Base-by-base conservation (phyloP, 2,113 vertebrate genomes). In the Archilochus colubris region DNA sequence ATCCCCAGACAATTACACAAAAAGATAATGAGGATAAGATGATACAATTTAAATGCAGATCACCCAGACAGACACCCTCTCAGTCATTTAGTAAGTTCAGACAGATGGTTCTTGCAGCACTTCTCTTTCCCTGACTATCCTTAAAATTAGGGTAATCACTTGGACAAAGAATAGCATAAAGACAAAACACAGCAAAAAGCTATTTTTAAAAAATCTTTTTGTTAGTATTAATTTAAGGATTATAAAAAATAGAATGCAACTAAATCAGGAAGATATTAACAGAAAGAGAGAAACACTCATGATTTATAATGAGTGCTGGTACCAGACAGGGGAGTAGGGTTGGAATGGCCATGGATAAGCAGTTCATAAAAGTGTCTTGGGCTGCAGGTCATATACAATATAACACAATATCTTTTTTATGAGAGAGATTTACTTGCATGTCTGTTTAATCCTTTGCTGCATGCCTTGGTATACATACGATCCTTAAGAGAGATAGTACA, bases 331-430 rank as follows among this genome's bases (percentile, higher is more conserved):
- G 63, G 54, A 89, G 79, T 57, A 80, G n/a, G 68, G 11, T 25
- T 84, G 64, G 68, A 94, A 88, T 89, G 91, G 94, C 59, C 91
- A 72, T 77, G 76, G 91, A 95, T 97, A 95, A 95, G 82, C 91
- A 95, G 85, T 88, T 95, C 94, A 96, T 95, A 94, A 93, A 94
- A 95, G 76, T 91, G 85, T 95, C 95, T 89, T 94, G 95, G 82
- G 82, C 89, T 95, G 89, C 91, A 94, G 87, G 89, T 95, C 91
- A 96, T 90, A 93, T 57, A 77, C 87, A 93, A 88, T 85, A 82
- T 78, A 95, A 94, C 67, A 94, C 82, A 95, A 15, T 93, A 91
- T 96, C 82, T 90, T 87, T 94, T 91, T 95, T 95, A 88, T 95
- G 85, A 36, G 58, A 79, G 58, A 84, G 94, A 96, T 95, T 95